phyloP scores from a whole-genome alignment of 2,113 vertebrate species.

The Mustelus asterias region DNA sequence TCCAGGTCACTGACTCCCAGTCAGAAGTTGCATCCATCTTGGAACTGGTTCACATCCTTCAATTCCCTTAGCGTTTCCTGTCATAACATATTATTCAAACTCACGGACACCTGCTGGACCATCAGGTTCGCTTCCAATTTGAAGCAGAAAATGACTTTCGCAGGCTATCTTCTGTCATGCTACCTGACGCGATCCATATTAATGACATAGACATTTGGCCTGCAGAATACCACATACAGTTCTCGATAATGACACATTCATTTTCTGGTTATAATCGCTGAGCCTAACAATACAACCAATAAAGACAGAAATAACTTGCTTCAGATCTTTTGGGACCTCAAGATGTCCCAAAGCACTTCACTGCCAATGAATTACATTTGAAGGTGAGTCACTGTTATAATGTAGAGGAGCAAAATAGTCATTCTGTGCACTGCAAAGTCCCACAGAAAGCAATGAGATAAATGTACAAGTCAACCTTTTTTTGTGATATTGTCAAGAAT shows the following conservation, averaged over 20 bases:
- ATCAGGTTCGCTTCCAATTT: background rate
- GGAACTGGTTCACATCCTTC: background rate
- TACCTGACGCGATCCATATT: background rate
- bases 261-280: background rate
- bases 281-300: background rate
- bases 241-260: background rate
- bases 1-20: background rate
- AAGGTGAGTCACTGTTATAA: no score
- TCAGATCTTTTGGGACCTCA: background rate
- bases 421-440: no score
- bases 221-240: background rate
- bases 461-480: no score
- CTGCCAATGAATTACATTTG: background rate
- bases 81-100: background rate
- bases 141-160: background rate
- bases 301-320: background rate
- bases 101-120: background rate
- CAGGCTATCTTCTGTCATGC: background rate
- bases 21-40: background rate
- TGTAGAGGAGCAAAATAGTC: no score
- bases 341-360: background rate
- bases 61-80: background rate
- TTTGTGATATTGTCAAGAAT: no score
- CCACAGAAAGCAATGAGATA: no score
- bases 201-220: background rate